Evolutionary conservation across 2,888 invertebrate species (phyloP).

Genomic region (Heliconius ethilla): DNA sequence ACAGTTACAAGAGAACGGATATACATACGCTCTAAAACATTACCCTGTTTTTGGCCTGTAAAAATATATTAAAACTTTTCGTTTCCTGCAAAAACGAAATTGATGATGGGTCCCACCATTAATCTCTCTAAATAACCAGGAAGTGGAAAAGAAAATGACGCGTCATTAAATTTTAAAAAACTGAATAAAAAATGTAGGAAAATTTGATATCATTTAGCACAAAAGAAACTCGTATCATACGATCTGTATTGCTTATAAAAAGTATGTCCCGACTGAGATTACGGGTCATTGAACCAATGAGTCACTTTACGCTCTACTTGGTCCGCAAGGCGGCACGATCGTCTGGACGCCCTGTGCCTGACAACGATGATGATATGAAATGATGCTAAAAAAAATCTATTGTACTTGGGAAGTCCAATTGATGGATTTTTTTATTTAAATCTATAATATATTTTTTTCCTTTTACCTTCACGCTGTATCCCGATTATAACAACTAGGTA

Average conservation of each 20-base stretch:
- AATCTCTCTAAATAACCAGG: background rate
- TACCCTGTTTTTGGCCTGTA: too few species aligned
- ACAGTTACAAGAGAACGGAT: too few species aligned
- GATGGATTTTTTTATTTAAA: background rate
- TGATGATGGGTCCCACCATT: background rate
- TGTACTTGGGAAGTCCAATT: background rate
- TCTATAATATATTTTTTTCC: background rate
- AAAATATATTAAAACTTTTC: background rate
- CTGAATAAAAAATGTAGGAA: background rate
- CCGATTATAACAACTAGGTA: too few species aligned
- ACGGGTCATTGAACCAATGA: constrained; percentile 69
- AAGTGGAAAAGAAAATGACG: background rate
- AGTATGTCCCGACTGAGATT: constrained; percentile 49
- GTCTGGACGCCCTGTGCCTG: constrained; percentile 23
- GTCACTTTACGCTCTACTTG: constrained; percentile 69
- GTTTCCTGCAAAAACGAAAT: background rate
- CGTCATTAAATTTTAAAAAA: background rate
- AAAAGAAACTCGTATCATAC: constrained; percentile 5
- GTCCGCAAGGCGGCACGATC: constrained; percentile 33
- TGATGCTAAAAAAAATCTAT: background rate
- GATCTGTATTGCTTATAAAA: constrained; percentile 31
- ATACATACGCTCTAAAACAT: too few species aligned
- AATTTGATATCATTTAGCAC: constrained; percentile 3
- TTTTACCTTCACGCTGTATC: background rate
- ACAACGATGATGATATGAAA: background rate